A percentile compares a stretch with the other conserved stretches of the same genome.
phyloP scores from a whole-genome alignment of 2,113 vertebrate genomes.

The Crotophaga sulcirostris region DNA sequence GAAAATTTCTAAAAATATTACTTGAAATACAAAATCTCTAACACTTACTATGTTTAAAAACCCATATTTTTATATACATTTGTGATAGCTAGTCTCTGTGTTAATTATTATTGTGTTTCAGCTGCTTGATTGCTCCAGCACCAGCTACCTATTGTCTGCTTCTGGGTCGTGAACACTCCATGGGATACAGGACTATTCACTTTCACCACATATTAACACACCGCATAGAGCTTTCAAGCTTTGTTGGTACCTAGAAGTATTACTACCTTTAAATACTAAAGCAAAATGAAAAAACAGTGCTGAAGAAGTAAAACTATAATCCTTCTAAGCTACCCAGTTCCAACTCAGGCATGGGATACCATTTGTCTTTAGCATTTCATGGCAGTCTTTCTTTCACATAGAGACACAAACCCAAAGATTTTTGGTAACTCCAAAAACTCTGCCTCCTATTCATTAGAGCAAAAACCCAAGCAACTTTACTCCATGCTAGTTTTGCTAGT shows the following conservation, averaged over 20 bases:
- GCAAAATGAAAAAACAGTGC: not conserved
- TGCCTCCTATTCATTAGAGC: not conserved
- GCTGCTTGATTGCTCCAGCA: not conserved
- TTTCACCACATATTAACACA: not conserved
- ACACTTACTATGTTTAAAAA: not conserved
- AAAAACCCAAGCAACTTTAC: not conserved
- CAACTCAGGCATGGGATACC: not conserved
- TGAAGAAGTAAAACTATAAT: not conserved
- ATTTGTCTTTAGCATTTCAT: not conserved
- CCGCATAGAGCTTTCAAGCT: not conserved
- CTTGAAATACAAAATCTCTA: not conserved
- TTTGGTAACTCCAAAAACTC: not conserved
- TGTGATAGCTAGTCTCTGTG: not conserved
- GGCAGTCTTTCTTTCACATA: not conserved
- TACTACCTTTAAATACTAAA: not conserved
- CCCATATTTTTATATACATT: not conserved
- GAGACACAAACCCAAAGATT: not conserved
- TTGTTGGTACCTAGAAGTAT: not conserved
- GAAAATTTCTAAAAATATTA: not conserved
- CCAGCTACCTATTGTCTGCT: not conserved
- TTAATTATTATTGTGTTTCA: not conserved
- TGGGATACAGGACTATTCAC: not conserved
- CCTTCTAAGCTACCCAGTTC: not conserved
- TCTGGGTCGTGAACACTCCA: not conserved
- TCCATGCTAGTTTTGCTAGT: not conserved